Evolutionary conservation across 2,113 vertebrate genomes (phyloP).

Genomic region (Sebastes schlegelii): DNA sequence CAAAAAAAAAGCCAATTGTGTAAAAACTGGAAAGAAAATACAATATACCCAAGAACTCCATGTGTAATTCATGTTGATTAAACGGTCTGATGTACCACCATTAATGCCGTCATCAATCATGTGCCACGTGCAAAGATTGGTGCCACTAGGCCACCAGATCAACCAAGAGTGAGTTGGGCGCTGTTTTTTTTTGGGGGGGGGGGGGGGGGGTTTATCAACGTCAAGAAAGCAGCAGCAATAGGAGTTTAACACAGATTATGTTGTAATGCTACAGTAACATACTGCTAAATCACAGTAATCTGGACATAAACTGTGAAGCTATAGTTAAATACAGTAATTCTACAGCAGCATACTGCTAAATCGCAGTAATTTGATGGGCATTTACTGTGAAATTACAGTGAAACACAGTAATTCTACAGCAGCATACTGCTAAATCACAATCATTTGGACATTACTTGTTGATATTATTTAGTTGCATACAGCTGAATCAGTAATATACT

Average conservation of each 20-base stretch:
- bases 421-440: not conserved
- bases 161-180: constrained; percentile 7
- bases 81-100: not conserved
- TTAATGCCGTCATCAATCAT: constrained; percentile 4
- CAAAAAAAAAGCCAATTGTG: not conserved
- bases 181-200: not conserved
- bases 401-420: not conserved
- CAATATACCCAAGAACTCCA: not conserved
- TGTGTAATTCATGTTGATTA: not conserved
- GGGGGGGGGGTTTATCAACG: not conserved
- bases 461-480: not conserved
- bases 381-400: no score
- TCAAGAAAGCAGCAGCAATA: constrained; percentile 27
- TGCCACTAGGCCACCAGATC: constrained; percentile 23
- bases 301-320: not conserved
- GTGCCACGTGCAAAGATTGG: no score
- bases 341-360: not conserved
- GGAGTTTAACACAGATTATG: constrained; percentile 23
- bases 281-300: not conserved
- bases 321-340: not conserved
- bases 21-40: not conserved
- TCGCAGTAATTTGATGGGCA: not conserved
- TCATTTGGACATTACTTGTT: not conserved
- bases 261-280: not conserved
- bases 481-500: not conserved